phyloP scores from a whole-genome alignment of 2,113 vertebrate species.

The Xenopus borealis region DNA sequence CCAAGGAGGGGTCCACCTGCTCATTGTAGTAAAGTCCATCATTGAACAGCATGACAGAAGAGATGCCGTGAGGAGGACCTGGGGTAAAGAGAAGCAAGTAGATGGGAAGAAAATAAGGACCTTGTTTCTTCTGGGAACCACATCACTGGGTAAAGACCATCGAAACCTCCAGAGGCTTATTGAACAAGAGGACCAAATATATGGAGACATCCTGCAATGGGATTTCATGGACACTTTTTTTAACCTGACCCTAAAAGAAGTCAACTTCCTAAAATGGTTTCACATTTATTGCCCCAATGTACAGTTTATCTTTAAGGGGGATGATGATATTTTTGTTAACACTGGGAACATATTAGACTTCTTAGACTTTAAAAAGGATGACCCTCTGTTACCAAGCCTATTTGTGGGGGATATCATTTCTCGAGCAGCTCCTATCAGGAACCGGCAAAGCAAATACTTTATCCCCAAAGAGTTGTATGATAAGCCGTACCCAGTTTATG shows the following conservation, averaged over 20 bases:
- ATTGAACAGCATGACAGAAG: slow-evolving; percentile 73
- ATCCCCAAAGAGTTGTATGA: slow-evolving; percentile 70
- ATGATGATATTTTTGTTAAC: slow-evolving; percentile 81
- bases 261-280: slow-evolving; percentile 78
- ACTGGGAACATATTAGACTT: slow-evolving; percentile 72
- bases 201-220: slow-evolving; percentile 77
- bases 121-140: slow-evolving; percentile 69
- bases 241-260: slow-evolving; percentile 58
- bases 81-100: slow-evolving; percentile 60
- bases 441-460: slow-evolving; percentile 77
- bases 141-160: slow-evolving; percentile 62
- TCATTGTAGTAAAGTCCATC: slow-evolving; percentile 73
- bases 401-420: slow-evolving; percentile 78
- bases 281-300: slow-evolving; percentile 63
- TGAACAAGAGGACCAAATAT: slow-evolving; percentile 68
- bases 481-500: slow-evolving; percentile 72
- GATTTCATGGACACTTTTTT: slow-evolving; percentile 78
- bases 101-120: slow-evolving; percentile 64
- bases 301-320: slow-evolving; percentile 75
- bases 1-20: slow-evolving; percentile 59
- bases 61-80: slow-evolving; percentile 68
- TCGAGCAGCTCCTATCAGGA: slow-evolving; percentile 71
- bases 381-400: slow-evolving; percentile 51
- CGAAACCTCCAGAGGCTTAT: slow-evolving; percentile 72
- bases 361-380: slow-evolving; percentile 59